Percentiles rank a stretch among this genome's conserved stretches.
These are phyloP conservation scores for Aplidium turbinatum DNA, from an alignment of 23 tunicate genomes.

Conservation along the genomic window DNA sequence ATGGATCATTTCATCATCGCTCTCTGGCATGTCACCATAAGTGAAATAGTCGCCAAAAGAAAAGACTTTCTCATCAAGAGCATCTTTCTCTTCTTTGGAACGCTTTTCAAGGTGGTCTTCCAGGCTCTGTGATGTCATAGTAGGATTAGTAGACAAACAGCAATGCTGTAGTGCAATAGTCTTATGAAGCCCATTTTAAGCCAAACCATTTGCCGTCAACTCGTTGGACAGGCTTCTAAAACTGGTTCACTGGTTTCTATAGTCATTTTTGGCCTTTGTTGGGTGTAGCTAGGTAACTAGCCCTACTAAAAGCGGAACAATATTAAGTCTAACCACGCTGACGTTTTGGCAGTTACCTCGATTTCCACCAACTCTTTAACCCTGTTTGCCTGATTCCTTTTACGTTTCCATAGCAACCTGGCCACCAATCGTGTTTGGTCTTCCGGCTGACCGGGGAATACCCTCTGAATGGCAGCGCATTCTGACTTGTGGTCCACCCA, in stretches of 20 bases:
- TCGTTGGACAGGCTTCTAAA: too few species aligned
- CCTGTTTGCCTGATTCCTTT: conserved; percentile 3
- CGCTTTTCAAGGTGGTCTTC: conserved; percentile 68
- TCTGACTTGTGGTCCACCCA: conserved; percentile 91
- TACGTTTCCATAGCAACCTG: conserved; percentile 42
- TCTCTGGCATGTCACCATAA: conserved; percentile 92
- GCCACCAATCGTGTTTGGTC: conserved; percentile 84
- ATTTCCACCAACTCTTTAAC: conserved; percentile 24
- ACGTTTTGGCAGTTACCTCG: conserved; percentile 26
- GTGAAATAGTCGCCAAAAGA: conserved; percentile 93
- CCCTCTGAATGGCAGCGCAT: conserved; percentile 75
- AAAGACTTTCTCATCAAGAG: conserved; percentile 76
- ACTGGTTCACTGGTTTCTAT: too few species aligned
- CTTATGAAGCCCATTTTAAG: too few species aligned
- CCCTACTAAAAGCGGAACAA: too few species aligned
- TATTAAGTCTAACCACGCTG: neutral
- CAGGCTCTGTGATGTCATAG: conserved; percentile 43
- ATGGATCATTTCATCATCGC: conserved; percentile 78
- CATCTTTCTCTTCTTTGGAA: conserved; percentile 62
- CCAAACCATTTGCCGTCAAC: too few species aligned
- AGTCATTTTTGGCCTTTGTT: too few species aligned
- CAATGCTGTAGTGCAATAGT: neutral
- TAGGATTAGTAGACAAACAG: neutral
- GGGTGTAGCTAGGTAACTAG: too few species aligned
- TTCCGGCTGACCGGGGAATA: conserved; percentile 67